These are phyloP conservation scores for Procavia capensis DNA, from an alignment of 2,113 vertebrate species.

Conservation along the genomic window DNA sequence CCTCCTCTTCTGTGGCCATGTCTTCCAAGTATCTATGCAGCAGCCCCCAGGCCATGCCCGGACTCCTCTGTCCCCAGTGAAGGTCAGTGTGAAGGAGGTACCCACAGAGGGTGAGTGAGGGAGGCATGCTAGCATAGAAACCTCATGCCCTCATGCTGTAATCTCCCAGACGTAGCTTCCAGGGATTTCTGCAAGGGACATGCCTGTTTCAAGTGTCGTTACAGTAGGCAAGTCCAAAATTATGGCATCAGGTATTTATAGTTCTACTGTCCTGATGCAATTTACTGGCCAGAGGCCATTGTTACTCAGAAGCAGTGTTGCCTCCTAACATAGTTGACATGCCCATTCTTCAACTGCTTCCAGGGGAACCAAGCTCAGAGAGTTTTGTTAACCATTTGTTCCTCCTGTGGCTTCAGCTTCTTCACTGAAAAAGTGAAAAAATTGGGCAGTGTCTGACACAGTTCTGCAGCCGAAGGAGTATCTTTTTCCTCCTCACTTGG, in stretches of 20 bases:
- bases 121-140: fast-evolving
- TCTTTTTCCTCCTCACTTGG: neutral
- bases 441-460: neutral
- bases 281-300: neutral
- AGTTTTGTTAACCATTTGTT: neutral
- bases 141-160: neutral
- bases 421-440: neutral
- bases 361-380: neutral
- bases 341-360: neutral
- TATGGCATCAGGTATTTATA: neutral
- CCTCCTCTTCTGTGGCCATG: neutral
- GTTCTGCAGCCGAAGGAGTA: neutral
- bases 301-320: neutral
- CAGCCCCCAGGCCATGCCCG: neutral
- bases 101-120: constrained; percentile 84
- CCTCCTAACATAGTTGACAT: neutral
- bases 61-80: neutral
- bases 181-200: neutral
- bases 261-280: neutral
- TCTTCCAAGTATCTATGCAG: neutral
- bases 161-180: neutral
- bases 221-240: neutral
- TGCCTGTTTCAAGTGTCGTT: neutral
- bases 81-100: neutral
- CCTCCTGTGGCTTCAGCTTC: neutral